Percentiles rank a stretch among this genome's conserved stretches.
Evolutionary conservation across 1,140 invertebrate genomes (phyloP).

Genomic region (Grapholita molesta): DNA sequence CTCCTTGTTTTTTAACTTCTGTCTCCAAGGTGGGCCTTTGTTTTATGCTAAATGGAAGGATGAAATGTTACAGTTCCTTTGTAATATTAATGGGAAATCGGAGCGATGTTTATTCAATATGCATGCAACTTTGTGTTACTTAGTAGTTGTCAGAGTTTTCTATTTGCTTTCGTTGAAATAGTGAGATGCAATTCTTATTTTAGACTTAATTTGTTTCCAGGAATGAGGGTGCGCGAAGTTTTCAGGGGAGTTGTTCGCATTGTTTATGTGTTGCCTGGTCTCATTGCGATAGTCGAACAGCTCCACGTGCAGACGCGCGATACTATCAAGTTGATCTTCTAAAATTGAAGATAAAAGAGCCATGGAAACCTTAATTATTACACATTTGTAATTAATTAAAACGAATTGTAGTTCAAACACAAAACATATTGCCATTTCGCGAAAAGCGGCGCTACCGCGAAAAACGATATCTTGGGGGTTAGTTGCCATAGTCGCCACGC

Average conservation of each 20-base stretch:
- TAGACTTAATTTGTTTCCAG: not conserved
- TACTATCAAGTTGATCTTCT: too few relatives aligned
- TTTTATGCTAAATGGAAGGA: not conserved
- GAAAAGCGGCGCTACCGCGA: too few relatives aligned
- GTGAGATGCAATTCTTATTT: not conserved
- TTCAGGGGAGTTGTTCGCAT: not conserved
- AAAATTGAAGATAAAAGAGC: too few relatives aligned
- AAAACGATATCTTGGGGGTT: too few relatives aligned
- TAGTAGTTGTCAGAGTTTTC: not conserved
- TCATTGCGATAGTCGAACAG: too few relatives aligned
- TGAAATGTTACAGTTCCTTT: not conserved
- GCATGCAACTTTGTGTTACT: slow-evolving; percentile 7
- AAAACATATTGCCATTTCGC: too few relatives aligned
- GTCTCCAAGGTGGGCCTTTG: not conserved
- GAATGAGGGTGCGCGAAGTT: not conserved
- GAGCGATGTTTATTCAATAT: slow-evolving; percentile 9
- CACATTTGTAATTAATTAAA: too few relatives aligned
- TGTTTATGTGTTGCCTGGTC: not conserved
- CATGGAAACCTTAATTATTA: too few relatives aligned
- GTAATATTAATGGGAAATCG: slow-evolving; percentile 7
- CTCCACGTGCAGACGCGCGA: too few relatives aligned
- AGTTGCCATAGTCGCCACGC: too few relatives aligned
- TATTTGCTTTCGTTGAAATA: not conserved
- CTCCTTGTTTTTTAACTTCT: not conserved
- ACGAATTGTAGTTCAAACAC: too few relatives aligned